These are phyloP conservation scores for Pempheris klunzingeri DNA, from an alignment of 2,797 vertebrate genomes.

Conservation along the genomic window DNA sequence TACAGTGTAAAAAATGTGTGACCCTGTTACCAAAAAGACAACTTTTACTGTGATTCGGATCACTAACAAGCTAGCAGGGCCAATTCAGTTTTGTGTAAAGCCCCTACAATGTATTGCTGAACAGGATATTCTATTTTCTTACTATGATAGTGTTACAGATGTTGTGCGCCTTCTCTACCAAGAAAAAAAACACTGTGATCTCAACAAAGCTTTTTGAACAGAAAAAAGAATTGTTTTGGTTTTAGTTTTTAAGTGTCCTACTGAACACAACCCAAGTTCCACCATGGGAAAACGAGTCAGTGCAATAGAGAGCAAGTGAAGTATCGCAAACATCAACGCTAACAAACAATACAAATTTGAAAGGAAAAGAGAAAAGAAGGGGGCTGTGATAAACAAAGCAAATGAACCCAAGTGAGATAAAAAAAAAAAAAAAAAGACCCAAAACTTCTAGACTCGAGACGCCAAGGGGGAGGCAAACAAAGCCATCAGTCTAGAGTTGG, in stretches of 20 bases:
- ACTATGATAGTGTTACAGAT: conserved; percentile 18
- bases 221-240: conserved; percentile 32
- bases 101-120: conserved; percentile 10
- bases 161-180: conserved; percentile 11
- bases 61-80: conserved; percentile 8
- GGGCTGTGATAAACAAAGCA: conserved; percentile 44
- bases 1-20: conserved; percentile 20
- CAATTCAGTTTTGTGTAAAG: conserved; percentile 9
- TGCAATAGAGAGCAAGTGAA: conserved; percentile 4
- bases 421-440: conserved; percentile 2
- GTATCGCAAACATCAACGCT: conserved; percentile 20
- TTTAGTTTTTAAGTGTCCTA: conserved; percentile 19
- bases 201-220: conserved; percentile 25
- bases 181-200: conserved; percentile 33
- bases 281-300: conserved; percentile 34
- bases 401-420: conserved; percentile 28
- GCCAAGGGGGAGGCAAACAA: conserved; percentile 36
- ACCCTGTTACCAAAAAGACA: neutral
- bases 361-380: conserved; percentile 21
- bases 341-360: conserved; percentile 43
- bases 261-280: conserved; percentile 35
- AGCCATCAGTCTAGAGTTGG: conserved; percentile 53
- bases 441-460: conserved; percentile 14
- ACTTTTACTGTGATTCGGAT: conserved; percentile 7
- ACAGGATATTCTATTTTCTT: conserved; percentile 30